Base-by-base conservation (phyloP, 2,113 vertebrate species). In the Hippopotamus amphibius region DNA sequence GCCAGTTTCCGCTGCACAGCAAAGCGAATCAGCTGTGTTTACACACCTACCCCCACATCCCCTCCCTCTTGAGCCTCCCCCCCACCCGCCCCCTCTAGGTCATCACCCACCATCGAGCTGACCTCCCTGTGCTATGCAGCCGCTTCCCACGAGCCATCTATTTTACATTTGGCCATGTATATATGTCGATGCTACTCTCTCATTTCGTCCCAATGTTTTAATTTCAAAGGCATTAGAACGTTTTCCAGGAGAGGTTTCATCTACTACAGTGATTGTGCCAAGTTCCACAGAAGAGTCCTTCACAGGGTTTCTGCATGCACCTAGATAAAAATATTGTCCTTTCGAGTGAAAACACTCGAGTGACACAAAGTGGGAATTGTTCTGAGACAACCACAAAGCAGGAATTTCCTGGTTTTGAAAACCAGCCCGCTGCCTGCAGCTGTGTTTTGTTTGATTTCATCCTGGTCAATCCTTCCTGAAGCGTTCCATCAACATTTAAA, bases 321-420 rank as follows among this genome's bases (percentile, higher is more conserved):
- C 37, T 37, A 37, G 63, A 37, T n/a, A 50, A n/a, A 50, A 21
- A 17, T 24, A 28, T 22, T 37, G 22, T 37, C 33, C 61, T 69
- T 24, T 17, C 50, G 30, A 65, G 57, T 28, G 43, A 12, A n/a
- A 30, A n/a, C 22, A 26, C 30, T 76, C 30, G 30, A 37, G 22
- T 7, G 22, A 28, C 10, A 28, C 14, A 12, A 1, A 19, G 22
- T 19, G 12, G 4, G 17, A 6, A 1, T 7, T 24, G 33, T 15
- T 21, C 8, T 12, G 0, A 48, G 1, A 33, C 30, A 30, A 21
- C 7, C 13, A n/a, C 0, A 5, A 72, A 19, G 85, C 26, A 87
- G n/a, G 30, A 21, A 22, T 9, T 46, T 59, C 19, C 26, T 72
- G 53, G 17, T 33, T 19, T 21, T 19, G 37, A 21, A 28, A 12